phyloP scores from a whole-genome alignment of 2,888 invertebrate genomes.

The Dastarcus helophoroides region DNA sequence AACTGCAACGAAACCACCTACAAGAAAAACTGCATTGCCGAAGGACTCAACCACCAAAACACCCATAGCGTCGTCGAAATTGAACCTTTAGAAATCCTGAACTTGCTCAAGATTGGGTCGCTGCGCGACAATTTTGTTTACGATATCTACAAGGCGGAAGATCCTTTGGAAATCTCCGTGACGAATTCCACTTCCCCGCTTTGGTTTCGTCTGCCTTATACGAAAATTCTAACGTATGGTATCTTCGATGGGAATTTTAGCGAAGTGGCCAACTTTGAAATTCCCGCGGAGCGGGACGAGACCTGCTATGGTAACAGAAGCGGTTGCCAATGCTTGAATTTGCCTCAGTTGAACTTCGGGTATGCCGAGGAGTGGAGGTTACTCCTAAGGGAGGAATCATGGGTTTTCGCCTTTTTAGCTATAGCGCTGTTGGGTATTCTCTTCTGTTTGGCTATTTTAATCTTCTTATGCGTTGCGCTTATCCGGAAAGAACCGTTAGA shows the following conservation, averaged over 20 bases:
- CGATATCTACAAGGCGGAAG: slow-evolving; percentile 26
- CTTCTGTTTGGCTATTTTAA: slow-evolving; percentile 50
- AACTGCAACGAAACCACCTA: slow-evolving; percentile 28
- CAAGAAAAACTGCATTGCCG: slow-evolving; percentile 26
- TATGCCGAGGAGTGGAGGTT: too few relatives aligned
- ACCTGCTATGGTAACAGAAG: too few relatives aligned
- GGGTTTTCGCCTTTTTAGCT: slow-evolving; percentile 53
- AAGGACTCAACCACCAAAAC: slow-evolving; percentile 7
- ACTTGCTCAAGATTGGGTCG: slow-evolving; percentile 28
- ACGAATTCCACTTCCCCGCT: slow-evolving; percentile 16
- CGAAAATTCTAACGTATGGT: slow-evolving; percentile 26
- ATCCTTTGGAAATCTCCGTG: slow-evolving; percentile 11
- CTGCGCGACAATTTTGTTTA: slow-evolving; percentile 27
- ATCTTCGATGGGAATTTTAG: slow-evolving; percentile 28
- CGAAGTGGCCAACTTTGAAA: too few relatives aligned
- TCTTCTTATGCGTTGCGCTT: slow-evolving; percentile 53
- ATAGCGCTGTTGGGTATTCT: slow-evolving; percentile 54
- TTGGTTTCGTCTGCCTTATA: slow-evolving; percentile 21
- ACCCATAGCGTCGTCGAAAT: slow-evolving; percentile 8
- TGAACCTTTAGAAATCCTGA: slow-evolving; percentile 15
- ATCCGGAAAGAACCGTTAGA: slow-evolving; percentile 54
- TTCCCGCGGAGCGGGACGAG: too few relatives aligned
- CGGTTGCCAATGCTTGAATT: too few relatives aligned
- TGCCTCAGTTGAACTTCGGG: too few relatives aligned
- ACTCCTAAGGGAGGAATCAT: too few relatives aligned